Evolutionary conservation across 2,888 invertebrate genomes (phyloP), one percentile per base, ranked within the genome.

Genomic region (Lacanobia oleracea): DNA sequence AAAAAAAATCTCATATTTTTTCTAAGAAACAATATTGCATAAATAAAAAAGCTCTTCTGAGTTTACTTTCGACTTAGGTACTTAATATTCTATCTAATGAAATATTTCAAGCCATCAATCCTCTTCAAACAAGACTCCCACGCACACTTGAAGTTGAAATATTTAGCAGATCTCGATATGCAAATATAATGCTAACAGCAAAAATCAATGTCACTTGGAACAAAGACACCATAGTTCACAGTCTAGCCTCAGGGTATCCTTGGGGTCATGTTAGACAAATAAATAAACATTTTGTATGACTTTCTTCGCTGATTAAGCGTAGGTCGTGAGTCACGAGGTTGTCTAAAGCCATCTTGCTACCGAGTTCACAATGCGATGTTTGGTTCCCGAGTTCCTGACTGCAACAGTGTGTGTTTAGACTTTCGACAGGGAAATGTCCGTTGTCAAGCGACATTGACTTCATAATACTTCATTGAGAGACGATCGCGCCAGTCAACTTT

Each of bases 281-380:
- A 94, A 93, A 94, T 93, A 93, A 93, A 91, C 92, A 91, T 93
- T 93, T 92, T 91, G 92, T 93, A 93, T 92, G 92, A 92, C 93
- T 93, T 93, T 92, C 92, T 90, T 91, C 88, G 86, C 91, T 94
- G 95, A 94, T 94, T 94, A 93, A 92, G 88, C 87, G 85, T 85
- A 84, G 88, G 88, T 95, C 95, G 95, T 95, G 95, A 95, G 90
- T 95, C 94, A 95, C 95, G 95, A 93, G 91, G 91, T 88, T 92
- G 94, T 93, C 90, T 92, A 89, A 91, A 91, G 91, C 86, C 91
- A 91, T 90, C 92, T 88, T 74, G 93, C 94, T 94, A 94, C 94
- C 86, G 93, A 77, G 80, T 87, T 88, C 87, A 88, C 86, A 87
- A 88, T 88, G 83, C 81, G 69, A 84, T 85, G 87, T 86, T 86